Evolutionary conservation across 1,140 invertebrate species (phyloP), one percentile per base, ranked within the genome.

Genomic region (Drosophila lini): DNA sequence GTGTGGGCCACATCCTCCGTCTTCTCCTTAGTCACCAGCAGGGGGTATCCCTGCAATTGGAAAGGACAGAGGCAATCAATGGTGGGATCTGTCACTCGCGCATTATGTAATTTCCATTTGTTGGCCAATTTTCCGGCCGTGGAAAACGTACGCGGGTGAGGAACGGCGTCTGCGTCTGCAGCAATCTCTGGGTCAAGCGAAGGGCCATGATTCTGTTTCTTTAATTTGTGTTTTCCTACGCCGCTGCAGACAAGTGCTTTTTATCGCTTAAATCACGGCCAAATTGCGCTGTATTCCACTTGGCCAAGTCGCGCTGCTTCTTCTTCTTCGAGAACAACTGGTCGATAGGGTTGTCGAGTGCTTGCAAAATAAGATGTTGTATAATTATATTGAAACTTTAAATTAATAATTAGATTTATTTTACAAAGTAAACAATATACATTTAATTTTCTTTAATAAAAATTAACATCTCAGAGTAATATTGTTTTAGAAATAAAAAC

Each of bases 1-100:
- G 91, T 92, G 53, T 92, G 91, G n/a, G 90, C 79, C 19, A 91
- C 90, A 62, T 92, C 91, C 77, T 92, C 89, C 47, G 77, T 53
- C 69, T 92, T 92, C 62, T 92, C 91, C 61, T 92, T 92, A 58
- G 91, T 91, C 41, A 92, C 91, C n/a, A 92, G 77, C 60, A 92
- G 38, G 1, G 91, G 91, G 56, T 92, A 92, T 19, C 91, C 81
- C 91, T 92, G 50, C 19, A 44, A 81, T 22, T 34, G 8, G 16
- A 48, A 47, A 38, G n/a, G 53, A 31, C 8, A 32, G 16, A 56
- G 25, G 38, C 32, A 32, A 69, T 47, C 31, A 38, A 48, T 71
- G 22, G 15, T 68, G 34, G 28, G 58, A 50, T 38, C 16, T 61
- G 9, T 13, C 48, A 25, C 34, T 40, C 22, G 38, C 52, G 22